Evolutionary conservation across 2,797 vertebrate species (phyloP).

Genomic region (Bufotes viridis): DNA sequence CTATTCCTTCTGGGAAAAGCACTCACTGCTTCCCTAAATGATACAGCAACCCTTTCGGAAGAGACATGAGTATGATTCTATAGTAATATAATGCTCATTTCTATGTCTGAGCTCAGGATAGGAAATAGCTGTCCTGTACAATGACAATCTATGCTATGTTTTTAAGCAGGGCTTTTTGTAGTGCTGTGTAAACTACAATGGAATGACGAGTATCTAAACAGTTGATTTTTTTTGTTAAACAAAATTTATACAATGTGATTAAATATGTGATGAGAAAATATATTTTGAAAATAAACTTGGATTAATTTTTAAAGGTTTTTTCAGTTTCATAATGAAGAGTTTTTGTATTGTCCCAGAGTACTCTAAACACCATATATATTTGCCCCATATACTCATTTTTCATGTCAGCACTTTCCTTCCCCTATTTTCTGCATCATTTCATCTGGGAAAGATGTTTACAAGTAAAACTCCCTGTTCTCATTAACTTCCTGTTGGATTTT

Average conservation of each 20-base stretch:
- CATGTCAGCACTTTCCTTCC: no score
- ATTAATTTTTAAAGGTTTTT: no score
- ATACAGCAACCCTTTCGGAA: constrained; percentile 37
- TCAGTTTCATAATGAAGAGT: no score
- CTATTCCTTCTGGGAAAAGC: constrained; percentile 48
- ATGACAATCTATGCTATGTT: constrained; percentile 6
- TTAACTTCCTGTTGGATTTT: no score
- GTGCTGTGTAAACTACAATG: background rate
- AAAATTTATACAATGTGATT: background rate
- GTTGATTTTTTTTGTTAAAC: background rate
- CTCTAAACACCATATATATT: no score
- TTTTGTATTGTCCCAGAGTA: no score
- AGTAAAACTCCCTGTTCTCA: no score
- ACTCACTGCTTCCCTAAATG: constrained; percentile 7
- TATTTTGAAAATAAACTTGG: background rate
- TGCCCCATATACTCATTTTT: no score
- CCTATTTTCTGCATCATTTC: no score
- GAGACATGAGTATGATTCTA: background rate
- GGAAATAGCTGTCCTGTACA: constrained; percentile 8
- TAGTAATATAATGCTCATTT: constrained; percentile 2
- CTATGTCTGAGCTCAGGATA: background rate
- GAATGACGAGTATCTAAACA: background rate
- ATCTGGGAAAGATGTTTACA: no score
- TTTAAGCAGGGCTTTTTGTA: background rate
- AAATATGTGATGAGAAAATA: background rate